Evolutionary conservation across 2,113 vertebrate genomes (phyloP).

Genomic region (Centropus unirufus): DNA sequence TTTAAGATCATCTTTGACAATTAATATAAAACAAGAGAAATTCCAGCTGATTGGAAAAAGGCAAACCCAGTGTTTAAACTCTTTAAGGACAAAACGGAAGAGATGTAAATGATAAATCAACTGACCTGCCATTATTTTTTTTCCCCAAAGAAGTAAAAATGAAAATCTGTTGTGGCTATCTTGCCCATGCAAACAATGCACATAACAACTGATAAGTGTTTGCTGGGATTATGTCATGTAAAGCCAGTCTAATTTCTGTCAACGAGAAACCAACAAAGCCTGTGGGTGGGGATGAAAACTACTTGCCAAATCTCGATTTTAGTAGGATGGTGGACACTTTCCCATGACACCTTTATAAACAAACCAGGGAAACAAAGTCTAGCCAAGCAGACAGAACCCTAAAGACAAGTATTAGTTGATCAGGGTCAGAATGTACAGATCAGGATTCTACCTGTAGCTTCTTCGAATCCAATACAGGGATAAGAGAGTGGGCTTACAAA

Average conservation of each 20-base stretch:
- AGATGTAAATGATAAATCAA: neutral
- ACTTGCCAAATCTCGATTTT: neutral
- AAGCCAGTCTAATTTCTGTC: neutral
- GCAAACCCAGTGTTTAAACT: neutral
- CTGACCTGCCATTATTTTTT: neutral
- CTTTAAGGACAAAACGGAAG: neutral
- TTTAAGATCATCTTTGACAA: neutral
- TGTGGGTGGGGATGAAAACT: neutral
- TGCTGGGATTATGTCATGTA: neutral
- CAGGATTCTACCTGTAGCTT: neutral
- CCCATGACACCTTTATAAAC: neutral
- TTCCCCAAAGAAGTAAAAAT: neutral
- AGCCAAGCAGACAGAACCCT: neutral
- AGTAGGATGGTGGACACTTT: neutral
- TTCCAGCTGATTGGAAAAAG: neutral
- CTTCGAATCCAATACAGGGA: neutral
- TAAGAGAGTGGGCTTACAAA: neutral
- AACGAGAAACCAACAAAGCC: neutral
- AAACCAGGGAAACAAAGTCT: neutral
- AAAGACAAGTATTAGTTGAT: neutral
- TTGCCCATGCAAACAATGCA: no score
- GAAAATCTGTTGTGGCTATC: neutral
- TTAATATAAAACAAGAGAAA: neutral
- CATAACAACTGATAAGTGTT: neutral
- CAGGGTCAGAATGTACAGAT: neutral